A percentile compares a stretch with the other conserved stretches of the same genome.
Conservation (phyloP, 2,888 invertebrate genomes). For the Erynnis tages region DNA sequence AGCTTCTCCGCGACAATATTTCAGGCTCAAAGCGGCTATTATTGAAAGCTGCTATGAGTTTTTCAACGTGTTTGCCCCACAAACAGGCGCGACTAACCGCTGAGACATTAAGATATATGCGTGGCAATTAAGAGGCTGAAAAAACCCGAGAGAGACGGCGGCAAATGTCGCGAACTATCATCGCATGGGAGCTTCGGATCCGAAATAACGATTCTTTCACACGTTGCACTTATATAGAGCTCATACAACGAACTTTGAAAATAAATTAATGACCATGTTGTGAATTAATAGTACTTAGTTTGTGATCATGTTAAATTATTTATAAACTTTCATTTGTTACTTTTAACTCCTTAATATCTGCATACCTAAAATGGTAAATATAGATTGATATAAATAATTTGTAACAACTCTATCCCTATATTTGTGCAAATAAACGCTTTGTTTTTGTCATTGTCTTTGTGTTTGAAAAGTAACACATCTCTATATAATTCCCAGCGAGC, state of each 20-base stretch:
- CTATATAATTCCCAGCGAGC: constrained; percentile 55
- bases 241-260: constrained; percentile 37
- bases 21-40: constrained; percentile 49
- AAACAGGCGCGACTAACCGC: constrained; percentile 40
- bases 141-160: constrained; percentile 50
- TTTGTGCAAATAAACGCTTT: too few relatives aligned
- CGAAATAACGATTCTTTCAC: constrained; percentile 50
- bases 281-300: too few relatives aligned
- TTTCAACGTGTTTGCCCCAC: constrained; percentile 43
- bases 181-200: constrained; percentile 62
- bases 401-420: not conserved
- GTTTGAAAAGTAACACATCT: constrained; percentile 38
- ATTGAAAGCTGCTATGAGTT: constrained; percentile 47
- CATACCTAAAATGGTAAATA: too few relatives aligned
- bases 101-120: constrained; percentile 52
- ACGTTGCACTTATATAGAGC: constrained; percentile 43
- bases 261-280: too few relatives aligned
- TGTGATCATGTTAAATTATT: too few relatives aligned
- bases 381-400: too few relatives aligned
- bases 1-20: constrained; percentile 48
- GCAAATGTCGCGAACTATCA: constrained; percentile 59
- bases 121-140: constrained; percentile 66
- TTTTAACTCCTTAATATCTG: too few relatives aligned
- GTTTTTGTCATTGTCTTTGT: not conserved
- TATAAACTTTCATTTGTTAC: too few relatives aligned